These are phyloP conservation scores for Carlito syrichta DNA, from an alignment of 2,113 vertebrate species.

Conservation along the genomic window DNA sequence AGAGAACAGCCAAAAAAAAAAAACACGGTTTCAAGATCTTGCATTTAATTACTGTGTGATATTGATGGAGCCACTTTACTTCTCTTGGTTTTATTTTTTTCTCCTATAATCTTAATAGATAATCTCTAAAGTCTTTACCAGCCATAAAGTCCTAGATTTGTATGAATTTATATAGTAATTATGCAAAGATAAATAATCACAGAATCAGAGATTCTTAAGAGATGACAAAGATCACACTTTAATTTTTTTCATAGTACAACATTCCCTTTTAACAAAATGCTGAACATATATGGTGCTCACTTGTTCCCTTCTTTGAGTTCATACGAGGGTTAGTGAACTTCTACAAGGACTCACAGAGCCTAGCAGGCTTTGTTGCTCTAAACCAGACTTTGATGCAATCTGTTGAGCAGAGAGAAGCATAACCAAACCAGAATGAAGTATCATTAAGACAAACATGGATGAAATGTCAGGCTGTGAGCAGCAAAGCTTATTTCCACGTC, in stretches of 20 bases:
- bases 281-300: neutral
- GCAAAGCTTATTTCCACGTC: conserved; percentile 36
- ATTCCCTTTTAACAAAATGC: neutral
- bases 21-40: neutral
- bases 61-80: neutral
- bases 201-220: neutral
- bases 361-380: neutral
- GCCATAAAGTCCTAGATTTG: neutral
- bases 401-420: conserved; percentile 14
- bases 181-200: neutral
- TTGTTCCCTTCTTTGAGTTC: neutral
- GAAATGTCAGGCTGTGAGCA: conserved; percentile 17
- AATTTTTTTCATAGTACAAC: neutral
- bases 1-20: neutral
- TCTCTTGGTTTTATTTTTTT: neutral
- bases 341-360: neutral
- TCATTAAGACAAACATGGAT: conserved; percentile 48
- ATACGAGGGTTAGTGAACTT: neutral
- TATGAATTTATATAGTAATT: neutral
- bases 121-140: neutral
- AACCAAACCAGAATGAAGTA: conserved; percentile 46
- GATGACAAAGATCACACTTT: neutral
- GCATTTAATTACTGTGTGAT: neutral
- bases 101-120: neutral
- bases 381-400: conserved; percentile 41